Base-by-base conservation (phyloP, 1,140 invertebrate species). In the Drosophila ironensis region DNA sequence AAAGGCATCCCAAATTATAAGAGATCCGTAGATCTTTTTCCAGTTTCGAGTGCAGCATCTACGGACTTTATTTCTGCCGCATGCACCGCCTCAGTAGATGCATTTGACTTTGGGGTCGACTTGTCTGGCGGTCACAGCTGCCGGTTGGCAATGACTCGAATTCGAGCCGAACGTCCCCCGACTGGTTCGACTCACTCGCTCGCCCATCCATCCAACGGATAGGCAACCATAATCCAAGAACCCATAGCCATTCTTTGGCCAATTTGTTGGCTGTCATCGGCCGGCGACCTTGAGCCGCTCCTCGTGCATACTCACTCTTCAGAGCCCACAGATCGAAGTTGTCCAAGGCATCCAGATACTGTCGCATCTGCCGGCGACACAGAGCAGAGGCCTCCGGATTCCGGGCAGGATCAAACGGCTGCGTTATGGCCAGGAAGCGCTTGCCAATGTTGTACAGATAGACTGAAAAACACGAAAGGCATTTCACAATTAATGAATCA, bases 311-410 rank as follows among this genome's bases (percentile, higher is more conserved):
- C 88, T 90, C 57, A 90, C 90, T 81, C 56, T 75, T 80, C 38
- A 90, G 50, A 7, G 88, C 88, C 89, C 89, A 90, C 33, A 90
- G 45, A 72, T 90, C 89, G 25, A 89, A 88, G 52, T 90, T 90
- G 51, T 87, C 52, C 46, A 90, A 69, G 37, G 60, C 76, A 4
- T 75, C 42, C 24, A 89, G 28, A 69, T 76, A 90, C 9, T 71
- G 67, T 28, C 57, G 64, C 61, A 87, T 84, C 41, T 89, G 87
- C 3, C 40, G 35, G 27, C 87, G 86, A 46, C 89, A 90, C 8
- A 72, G 27, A 4, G 68, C 24, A 4, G 88, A 87, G 30, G 86
- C 67, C 8, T 73, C 42, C 4, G 89, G 73, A 74, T 73, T 88
- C 11, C 70, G 54, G 27, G 87, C 67, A 4, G 78, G 57, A 66